phyloP scores from a whole-genome alignment of 2,797 vertebrate species.

The Sebastes taczanowskii region DNA sequence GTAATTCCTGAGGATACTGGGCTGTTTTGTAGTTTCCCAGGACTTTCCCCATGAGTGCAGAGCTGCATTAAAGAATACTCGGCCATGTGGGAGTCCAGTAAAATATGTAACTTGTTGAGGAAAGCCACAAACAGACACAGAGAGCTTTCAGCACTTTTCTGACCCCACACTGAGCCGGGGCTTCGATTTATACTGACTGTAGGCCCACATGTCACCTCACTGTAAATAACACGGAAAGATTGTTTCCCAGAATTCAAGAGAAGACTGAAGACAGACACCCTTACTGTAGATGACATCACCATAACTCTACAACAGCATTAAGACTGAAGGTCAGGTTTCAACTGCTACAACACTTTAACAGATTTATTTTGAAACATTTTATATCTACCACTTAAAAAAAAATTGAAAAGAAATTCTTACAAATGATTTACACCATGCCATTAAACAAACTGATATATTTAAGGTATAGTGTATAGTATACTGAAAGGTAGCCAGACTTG shows the following conservation, averaged over 20 bases:
- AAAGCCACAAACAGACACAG: not conserved
- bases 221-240: slow-evolving; percentile 61
- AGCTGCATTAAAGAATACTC: not conserved
- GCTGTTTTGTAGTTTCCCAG: not conserved
- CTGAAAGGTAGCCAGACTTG: too few relatives aligned
- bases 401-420: not conserved
- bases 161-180: slow-evolving; percentile 52
- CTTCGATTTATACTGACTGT: slow-evolving; percentile 53
- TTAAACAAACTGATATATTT: not conserved
- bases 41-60: not conserved
- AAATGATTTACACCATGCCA: not conserved
- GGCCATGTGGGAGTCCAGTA: not conserved
- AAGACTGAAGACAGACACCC: slow-evolving; percentile 39
- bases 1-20: not conserved
- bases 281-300: slow-evolving; percentile 27
- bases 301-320: slow-evolving; percentile 4
- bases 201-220: slow-evolving; percentile 30
- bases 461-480: too few relatives aligned
- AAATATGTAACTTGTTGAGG: not conserved
- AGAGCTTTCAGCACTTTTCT: not conserved
- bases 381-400: not conserved
- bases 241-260: slow-evolving; percentile 22
- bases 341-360: not conserved
- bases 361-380: slow-evolving; percentile 26
- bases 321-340: slow-evolving; percentile 14